Evolutionary conservation across 2,113 vertebrate genomes (phyloP).

Genomic region (Neolamprologus variostigma): DNA sequence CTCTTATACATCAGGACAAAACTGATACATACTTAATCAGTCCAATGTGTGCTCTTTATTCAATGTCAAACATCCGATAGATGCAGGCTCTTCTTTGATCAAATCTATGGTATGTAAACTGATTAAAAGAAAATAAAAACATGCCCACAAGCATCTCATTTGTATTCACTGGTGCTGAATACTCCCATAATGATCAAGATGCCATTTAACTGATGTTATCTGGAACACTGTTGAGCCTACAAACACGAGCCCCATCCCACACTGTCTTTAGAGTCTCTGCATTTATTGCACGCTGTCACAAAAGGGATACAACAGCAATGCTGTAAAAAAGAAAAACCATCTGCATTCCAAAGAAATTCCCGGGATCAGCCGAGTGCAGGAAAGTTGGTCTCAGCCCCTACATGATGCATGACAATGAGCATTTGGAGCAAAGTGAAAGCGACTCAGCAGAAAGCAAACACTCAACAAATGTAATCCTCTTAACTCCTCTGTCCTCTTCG

Average conservation of each 20-base stretch:
- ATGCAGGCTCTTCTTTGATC: neutral
- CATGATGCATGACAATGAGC: constrained; percentile 10
- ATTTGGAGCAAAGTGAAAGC: constrained; percentile 1
- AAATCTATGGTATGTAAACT: neutral
- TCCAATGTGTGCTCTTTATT: neutral
- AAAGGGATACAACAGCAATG: neutral
- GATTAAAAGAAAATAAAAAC: neutral
- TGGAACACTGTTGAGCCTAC: neutral
- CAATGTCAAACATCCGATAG: neutral
- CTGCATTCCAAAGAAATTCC: constrained; percentile 9
- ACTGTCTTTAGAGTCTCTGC: neutral
- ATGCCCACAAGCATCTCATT: neutral
- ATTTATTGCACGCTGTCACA: neutral
- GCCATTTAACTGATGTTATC: neutral
- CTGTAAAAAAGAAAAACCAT: neutral
- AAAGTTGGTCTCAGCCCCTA: neutral
- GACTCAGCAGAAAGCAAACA: neutral
- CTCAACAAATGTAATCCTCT: constrained; percentile 3
- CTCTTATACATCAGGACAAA: neutral
- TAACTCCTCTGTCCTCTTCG: neutral
- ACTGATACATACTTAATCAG: neutral
- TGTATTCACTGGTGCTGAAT: neutral
- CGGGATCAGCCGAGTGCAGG: neutral
- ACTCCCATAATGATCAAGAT: neutral
- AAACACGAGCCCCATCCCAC: neutral